Base-by-base conservation (phyloP, 1,140 invertebrate species). In the Drosophila lacertosa region DNA sequence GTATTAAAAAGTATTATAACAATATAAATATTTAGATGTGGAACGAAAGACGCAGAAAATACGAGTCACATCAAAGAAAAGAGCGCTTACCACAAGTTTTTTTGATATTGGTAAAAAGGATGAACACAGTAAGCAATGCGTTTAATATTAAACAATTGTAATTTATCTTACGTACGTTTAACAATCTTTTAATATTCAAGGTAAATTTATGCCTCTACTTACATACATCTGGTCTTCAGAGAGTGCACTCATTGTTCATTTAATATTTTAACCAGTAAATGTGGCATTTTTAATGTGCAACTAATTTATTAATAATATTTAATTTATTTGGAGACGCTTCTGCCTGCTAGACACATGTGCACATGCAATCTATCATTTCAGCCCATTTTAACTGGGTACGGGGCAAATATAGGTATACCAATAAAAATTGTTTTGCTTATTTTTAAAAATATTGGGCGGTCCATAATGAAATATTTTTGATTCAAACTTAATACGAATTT, bases 61-160 rank as follows among this genome's bases (percentile, higher is more conserved):
- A 67, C 92, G 95, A 67, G 94, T 96, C 90, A 92, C 97, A 39
- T 91, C 97, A 13, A 97, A 97, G 91, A 93, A 95, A 89, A 97
- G 97, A 91, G 95, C 96, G 0, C 92, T 97, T 2, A 97, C 96
- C 15, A 97, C 96, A 0, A 94, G 96, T 11, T 96, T 97, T 91
- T 97, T 97, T 81, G 96, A 97, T 82, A 94, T 95, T 72, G 94
- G 92, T 42, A 93, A 93, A 67, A 94, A 94, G 80, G 93, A 96
- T 74, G 93, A 93, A 94, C 88, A 94, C 94, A 63, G 96, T 96
- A 92, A 93, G 94, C 3, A 7, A 26, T 4, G 11, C 18, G 45
- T 42, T 4, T 37, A 0, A 18, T 44, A 2, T 5, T 15, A n/a
- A 7, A 0, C 9, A 9, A 29, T 29, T 29, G 6, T 35, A 35